phyloP scores from a whole-genome alignment of 2,888 invertebrate genomes.

The Amiota minor region DNA sequence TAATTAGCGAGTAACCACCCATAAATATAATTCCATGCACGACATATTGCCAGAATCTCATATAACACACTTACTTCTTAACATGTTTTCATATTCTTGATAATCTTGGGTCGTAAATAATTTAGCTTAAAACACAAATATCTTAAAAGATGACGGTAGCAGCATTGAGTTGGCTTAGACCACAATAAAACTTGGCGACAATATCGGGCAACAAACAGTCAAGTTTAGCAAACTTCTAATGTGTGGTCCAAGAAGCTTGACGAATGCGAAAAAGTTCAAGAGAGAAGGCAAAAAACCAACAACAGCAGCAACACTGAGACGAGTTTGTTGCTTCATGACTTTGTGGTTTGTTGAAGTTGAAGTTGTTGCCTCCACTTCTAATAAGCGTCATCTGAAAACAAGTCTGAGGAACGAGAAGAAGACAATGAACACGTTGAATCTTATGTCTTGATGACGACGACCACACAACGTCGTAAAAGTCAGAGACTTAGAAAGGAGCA shows the following conservation, averaged over 20 bases:
- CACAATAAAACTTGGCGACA: neutral
- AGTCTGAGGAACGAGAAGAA: conserved; percentile 5
- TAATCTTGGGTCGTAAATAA: conserved; percentile 31
- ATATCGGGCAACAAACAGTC: neutral
- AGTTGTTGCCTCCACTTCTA: conserved; percentile 35
- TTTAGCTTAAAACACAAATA: conserved; percentile 27
- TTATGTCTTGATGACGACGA: neutral
- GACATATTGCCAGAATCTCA: too few species aligned
- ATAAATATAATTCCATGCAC: too few species aligned
- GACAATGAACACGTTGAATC: too few species aligned
- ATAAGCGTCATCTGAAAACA: conserved; percentile 26
- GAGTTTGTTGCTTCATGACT: conserved; percentile 42
- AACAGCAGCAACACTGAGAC: conserved; percentile 13
- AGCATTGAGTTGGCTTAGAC: neutral
- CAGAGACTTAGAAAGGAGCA: conserved; percentile 5
- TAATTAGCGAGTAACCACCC: too few species aligned
- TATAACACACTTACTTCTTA: neutral
- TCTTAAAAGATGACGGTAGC: neutral
- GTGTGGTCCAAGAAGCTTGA: conserved; percentile 20
- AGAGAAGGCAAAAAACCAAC: conserved; percentile 3
- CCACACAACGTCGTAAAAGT: conserved; percentile 6
- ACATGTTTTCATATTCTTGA: neutral
- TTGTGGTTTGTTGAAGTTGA: conserved; percentile 55
- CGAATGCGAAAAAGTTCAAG: neutral
- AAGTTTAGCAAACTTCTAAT: conserved; percentile 6